phyloP scores from a whole-genome alignment of 2,797 vertebrate genomes.

The Eptatretus atami region DNA sequence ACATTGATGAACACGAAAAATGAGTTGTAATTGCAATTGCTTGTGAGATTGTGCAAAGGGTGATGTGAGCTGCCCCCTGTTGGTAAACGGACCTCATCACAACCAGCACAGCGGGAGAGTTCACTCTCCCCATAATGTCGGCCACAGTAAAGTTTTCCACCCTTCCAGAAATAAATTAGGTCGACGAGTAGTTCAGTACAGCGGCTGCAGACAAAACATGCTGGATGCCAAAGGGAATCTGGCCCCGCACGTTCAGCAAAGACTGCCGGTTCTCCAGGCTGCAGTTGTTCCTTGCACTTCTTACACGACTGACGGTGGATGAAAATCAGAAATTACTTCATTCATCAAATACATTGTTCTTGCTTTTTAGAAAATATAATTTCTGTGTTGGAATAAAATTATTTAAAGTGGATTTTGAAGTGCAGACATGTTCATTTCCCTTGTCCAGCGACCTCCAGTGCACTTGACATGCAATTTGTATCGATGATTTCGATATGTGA shows the following conservation, averaged over 20 bases:
- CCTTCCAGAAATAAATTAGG: conserved; percentile 99
- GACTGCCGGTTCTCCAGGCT: conserved; percentile 51
- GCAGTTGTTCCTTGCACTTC: conserved; percentile 41
- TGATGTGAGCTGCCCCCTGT: too few species aligned
- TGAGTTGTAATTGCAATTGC: too few species aligned
- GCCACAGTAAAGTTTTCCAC: conserved; percentile 57
- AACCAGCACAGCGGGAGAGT: conserved; percentile 70
- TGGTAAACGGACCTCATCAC: conserved; percentile 40
- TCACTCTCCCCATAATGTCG: conserved; percentile 92
- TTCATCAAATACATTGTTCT: too few species aligned
- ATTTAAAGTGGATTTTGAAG: too few species aligned
- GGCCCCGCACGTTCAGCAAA: conserved; percentile 73
- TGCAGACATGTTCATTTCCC: too few species aligned
- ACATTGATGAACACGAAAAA: too few species aligned
- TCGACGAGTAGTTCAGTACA: conserved; percentile 69
- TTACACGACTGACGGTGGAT: conserved; percentile 29
- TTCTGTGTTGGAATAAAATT: too few species aligned
- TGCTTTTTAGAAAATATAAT: too few species aligned
- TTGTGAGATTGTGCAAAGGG: too few species aligned
- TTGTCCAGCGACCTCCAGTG: too few species aligned
- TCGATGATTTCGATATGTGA: too few species aligned
- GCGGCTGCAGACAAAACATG: conserved; percentile 58
- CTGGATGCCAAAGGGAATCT: conserved; percentile 74
- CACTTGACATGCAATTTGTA: too few species aligned
- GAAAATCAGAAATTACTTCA: neutral